A percentile compares a stretch with the other conserved stretches of the same genome.
Evolutionary conservation across 2,888 invertebrate genomes (phyloP).

Genomic region (Cyclophora albipunctata): DNA sequence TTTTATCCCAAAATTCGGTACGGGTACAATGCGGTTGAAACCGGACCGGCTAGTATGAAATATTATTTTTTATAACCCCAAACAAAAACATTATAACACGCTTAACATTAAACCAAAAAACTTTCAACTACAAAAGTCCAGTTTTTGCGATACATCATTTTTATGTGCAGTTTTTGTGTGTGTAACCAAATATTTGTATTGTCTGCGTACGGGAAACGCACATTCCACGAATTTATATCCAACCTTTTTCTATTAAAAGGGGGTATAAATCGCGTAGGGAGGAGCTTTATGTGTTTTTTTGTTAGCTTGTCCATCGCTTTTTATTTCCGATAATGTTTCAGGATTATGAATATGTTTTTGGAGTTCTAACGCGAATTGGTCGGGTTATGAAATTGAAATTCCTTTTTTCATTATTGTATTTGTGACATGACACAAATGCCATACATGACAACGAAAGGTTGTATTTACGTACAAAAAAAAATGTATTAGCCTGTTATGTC

Average conservation of each 20-base stretch:
- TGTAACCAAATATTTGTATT: slow-evolving; percentile 63
- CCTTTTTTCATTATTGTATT: no score
- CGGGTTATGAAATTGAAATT: no score
- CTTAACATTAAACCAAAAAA: no score
- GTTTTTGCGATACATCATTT: slow-evolving; percentile 49
- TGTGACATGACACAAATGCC: no score
- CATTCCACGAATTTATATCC: slow-evolving; percentile 45
- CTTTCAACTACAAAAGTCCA: slow-evolving; percentile 27
- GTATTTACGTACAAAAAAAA: no score
- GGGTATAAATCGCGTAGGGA: slow-evolving; percentile 24
- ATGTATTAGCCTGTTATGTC: no score
- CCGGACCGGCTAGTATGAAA: no score
- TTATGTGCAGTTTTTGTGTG: slow-evolving; percentile 46
- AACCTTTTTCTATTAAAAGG: slow-evolving; percentile 44
- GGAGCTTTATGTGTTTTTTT: slow-evolving; percentile 16
- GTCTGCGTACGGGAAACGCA: slow-evolving; percentile 45
- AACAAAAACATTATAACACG: no score
- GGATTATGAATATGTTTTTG: slow-evolving; percentile 1
- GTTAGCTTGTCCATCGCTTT: slow-evolving; percentile 7
- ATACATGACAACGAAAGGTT: no score
- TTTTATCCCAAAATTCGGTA: no score
- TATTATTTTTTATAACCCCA: no score
- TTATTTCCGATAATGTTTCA: slow-evolving; percentile 1
- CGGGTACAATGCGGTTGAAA: no score
- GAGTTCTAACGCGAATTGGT: background rate